Evolutionary conservation across 2,888 invertebrate genomes (phyloP).

Genomic region (Temnothorax ravouxi): DNA sequence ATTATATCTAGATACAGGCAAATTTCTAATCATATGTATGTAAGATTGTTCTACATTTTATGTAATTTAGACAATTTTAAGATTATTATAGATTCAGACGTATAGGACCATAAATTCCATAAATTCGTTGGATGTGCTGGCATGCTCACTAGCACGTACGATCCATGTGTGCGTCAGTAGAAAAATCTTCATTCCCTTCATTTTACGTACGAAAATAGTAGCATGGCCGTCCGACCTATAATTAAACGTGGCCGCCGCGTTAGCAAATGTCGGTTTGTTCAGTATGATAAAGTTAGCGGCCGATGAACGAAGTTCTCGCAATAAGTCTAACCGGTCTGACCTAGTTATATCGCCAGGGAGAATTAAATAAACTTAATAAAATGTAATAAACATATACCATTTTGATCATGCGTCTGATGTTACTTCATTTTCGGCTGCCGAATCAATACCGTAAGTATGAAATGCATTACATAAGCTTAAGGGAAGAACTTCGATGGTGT

Average conservation of each 20-base stretch:
- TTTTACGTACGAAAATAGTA: conserved; percentile 41
- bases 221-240: conserved; percentile 19
- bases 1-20: too few species aligned
- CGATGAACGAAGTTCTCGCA: conserved; percentile 51
- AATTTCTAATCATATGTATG: too few species aligned
- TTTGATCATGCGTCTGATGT: not conserved
- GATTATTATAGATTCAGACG: not conserved
- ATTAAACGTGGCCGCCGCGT: conserved; percentile 45
- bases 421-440: not conserved
- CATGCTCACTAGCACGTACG: not conserved
- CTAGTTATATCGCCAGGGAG: not conserved
- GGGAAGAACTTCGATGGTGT: not conserved
- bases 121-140: not conserved
- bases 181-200: conserved; percentile 14
- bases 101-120: not conserved
- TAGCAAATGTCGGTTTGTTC: conserved; percentile 31
- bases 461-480: not conserved
- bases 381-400: conserved; percentile 6
- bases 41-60: not conserved
- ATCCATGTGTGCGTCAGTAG: not conserved
- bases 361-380: conserved; percentile 1
- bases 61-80: not conserved
- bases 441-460: conserved; percentile 7
- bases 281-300: conserved; percentile 33
- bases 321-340: conserved; percentile 7